phyloP scores from a whole-genome alignment of 2,797 vertebrate species.

The Clarias laeviceps region DNA sequence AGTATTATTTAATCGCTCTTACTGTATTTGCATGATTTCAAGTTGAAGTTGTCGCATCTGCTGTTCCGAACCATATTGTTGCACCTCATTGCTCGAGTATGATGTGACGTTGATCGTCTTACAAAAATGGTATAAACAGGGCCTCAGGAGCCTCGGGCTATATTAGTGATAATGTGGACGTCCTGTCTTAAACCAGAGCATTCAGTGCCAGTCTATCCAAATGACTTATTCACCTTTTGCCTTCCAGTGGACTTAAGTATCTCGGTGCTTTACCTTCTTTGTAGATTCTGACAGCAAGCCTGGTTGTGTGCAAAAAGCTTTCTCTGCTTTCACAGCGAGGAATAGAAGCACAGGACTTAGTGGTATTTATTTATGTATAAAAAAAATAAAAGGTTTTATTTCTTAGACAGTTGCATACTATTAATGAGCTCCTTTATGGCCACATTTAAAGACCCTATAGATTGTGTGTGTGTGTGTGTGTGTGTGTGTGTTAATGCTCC shows the following conservation, averaged over 20 bases:
- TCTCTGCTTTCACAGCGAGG: neutral
- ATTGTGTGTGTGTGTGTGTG: too few relatives aligned
- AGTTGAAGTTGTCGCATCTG: conserved; percentile 17
- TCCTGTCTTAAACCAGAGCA: conserved; percentile 66
- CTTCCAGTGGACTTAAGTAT: neutral
- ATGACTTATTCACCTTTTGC: neutral
- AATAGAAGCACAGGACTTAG: neutral
- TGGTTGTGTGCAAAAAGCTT: neutral
- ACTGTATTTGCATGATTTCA: neutral
- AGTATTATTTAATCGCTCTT: neutral
- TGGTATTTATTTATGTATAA: neutral
- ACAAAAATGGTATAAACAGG: conserved; percentile 69
- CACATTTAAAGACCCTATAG: too few relatives aligned
- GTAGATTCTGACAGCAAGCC: neutral
- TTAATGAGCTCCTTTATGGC: neutral
- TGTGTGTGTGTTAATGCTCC: too few relatives aligned
- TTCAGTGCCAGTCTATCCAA: neutral
- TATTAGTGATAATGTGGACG: conserved; percentile 64
- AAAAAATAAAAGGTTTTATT: neutral
- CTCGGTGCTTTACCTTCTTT: neutral
- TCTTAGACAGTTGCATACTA: neutral
- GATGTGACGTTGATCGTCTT: conserved; percentile 58
- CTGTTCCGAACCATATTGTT: conserved; percentile 43
- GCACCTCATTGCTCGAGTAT: conserved; percentile 53
- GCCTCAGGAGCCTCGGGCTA: conserved; percentile 63